A percentile compares a stretch with the other conserved stretches of the same genome.
phyloP scores from a whole-genome alignment of 2,113 vertebrate species.

The Vanacampus margaritifer region DNA sequence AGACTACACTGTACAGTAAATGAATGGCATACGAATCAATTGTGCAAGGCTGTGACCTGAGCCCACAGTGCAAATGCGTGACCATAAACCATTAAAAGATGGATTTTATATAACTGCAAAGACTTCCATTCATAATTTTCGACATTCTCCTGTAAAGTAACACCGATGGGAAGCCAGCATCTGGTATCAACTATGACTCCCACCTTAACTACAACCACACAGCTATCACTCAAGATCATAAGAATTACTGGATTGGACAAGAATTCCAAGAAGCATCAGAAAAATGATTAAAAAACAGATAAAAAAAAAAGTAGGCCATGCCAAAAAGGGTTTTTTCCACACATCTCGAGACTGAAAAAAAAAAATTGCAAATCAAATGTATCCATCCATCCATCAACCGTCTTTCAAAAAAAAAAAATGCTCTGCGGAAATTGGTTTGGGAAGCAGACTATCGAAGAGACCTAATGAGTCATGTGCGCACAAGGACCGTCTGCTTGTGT shows the following conservation, averaged over 20 bases:
- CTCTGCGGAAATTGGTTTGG: no score
- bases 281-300: background rate
- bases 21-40: slow-evolving; percentile 10
- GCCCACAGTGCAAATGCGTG: background rate
- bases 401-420: no score
- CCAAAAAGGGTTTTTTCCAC: no score
- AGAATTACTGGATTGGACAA: background rate
- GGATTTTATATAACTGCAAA: background rate
- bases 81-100: background rate
- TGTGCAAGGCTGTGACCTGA: background rate
- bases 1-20: slow-evolving; percentile 10
- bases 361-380: no score
- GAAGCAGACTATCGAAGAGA: background rate
- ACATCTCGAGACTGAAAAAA: no score
- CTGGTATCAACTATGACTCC: background rate
- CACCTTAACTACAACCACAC: background rate
- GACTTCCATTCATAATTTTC: background rate
- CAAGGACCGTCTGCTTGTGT: background rate
- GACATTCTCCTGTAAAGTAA: background rate
- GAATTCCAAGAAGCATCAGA: background rate
- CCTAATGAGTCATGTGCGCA: background rate
- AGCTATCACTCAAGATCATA: background rate
- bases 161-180: background rate
- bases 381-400: no score
- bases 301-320: background rate